These are phyloP conservation scores for Parnassius mnemosyne DNA, from an alignment of 2,888 invertebrate genomes.

Conservation along the genomic window DNA sequence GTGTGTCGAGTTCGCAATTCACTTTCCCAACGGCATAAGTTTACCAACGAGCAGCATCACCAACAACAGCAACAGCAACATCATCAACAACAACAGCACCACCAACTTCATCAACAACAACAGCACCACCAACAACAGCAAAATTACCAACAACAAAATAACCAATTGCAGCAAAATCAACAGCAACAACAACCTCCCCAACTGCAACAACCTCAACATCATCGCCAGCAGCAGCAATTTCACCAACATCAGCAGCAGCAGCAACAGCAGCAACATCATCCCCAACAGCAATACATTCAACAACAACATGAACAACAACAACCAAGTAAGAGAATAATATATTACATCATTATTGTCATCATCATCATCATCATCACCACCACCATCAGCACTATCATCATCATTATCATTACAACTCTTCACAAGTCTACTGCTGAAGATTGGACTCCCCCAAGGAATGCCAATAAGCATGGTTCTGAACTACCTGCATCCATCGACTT, in stretches of 20 bases:
- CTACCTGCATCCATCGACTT: no score
- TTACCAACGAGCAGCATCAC: slow-evolving; percentile 69
- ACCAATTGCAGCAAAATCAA: slow-evolving; percentile 34
- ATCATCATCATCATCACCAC: background rate
- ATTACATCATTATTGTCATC: background rate
- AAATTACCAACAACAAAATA: slow-evolving; percentile 36
- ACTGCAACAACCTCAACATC: slow-evolving; percentile 24
- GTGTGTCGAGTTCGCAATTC: slow-evolving; percentile 70
- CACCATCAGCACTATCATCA: background rate
- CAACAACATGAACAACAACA: slow-evolving; percentile 24
- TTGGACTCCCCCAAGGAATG: background rate
- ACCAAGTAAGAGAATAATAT: slow-evolving; percentile 28
- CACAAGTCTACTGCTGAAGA: no score
- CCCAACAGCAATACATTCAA: slow-evolving; percentile 26
- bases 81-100: slow-evolving; percentile 43
- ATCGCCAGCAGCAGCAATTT: slow-evolving; percentile 31
- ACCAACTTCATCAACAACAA: slow-evolving; percentile 39
- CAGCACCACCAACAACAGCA: slow-evolving; percentile 35
- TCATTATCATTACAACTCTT: background rate
- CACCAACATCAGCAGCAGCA: slow-evolving; percentile 32
- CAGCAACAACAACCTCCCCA: slow-evolving; percentile 32
- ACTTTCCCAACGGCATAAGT: slow-evolving; percentile 67
- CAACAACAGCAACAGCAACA: slow-evolving; percentile 52
- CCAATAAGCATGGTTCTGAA: no score
- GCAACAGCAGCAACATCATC: slow-evolving; percentile 34